Conservation (phyloP, 1,140 invertebrate species). For the Heliconius himera region DNA sequence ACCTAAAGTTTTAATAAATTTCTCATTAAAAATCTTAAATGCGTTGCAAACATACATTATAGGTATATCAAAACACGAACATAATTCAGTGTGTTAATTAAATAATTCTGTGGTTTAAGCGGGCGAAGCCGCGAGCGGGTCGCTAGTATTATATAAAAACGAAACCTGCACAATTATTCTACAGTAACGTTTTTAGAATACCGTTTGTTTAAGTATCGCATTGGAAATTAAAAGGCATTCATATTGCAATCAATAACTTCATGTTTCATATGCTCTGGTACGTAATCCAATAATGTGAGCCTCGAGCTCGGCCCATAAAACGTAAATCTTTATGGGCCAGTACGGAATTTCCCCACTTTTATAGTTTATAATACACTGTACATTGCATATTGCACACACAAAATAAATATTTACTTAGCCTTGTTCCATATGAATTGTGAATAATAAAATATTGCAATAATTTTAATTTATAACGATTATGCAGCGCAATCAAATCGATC, state of each 20-base stretch:
- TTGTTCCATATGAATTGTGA: not conserved
- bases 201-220: not conserved
- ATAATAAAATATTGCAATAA: constrained; percentile 12
- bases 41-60: no score
- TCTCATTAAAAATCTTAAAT: no score
- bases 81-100: no score
- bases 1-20: no score
- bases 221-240: not conserved
- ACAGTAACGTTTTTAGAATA: not conserved
- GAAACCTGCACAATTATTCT: not conserved
- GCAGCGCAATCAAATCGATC: not conserved
- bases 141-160: no score
- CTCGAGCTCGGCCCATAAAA: constrained; percentile 5
- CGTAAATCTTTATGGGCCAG: constrained; percentile 4
- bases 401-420: constrained; percentile 3
- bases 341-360: constrained; percentile 9
- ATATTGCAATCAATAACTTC: constrained; percentile 11
- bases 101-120: no score
- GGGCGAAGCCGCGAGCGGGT: no score
- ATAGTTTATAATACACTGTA: not conserved
- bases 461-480: constrained; percentile 4
- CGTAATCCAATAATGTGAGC: constrained; percentile 7
- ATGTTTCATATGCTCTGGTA: constrained; percentile 5
- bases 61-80: no score
- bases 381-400: not conserved